These are phyloP conservation scores for Peribatodes rhomboidaria DNA, from an alignment of 2,888 invertebrate species.

Conservation along the genomic window DNA sequence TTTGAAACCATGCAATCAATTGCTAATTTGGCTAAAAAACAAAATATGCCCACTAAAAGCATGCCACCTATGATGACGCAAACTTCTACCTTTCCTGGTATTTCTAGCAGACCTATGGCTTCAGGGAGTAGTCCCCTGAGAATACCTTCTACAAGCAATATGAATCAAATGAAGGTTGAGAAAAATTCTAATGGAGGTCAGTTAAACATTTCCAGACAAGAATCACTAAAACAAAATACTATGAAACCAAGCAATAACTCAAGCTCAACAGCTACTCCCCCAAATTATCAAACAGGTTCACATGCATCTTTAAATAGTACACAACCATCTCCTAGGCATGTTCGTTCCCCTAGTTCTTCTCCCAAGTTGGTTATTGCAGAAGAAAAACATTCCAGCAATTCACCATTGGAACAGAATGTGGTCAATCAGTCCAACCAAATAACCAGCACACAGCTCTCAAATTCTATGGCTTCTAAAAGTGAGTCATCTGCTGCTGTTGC, in stretches of 20 bases:
- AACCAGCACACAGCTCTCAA: constrained; percentile 74
- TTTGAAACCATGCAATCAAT: constrained; percentile 85
- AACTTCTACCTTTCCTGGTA: constrained; percentile 66
- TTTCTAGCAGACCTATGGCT: constrained; percentile 65
- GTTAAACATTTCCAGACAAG: constrained; percentile 63
- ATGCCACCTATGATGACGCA: constrained; percentile 65
- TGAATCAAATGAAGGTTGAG: constrained; percentile 72
- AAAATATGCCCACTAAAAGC: constrained; percentile 72
- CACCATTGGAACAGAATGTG: constrained; percentile 64
- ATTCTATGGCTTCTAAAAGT: constrained; percentile 63
- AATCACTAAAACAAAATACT: constrained; percentile 62
- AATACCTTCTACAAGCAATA: constrained; percentile 68
- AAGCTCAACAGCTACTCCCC: constrained; percentile 61
- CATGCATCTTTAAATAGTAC: constrained; percentile 64
- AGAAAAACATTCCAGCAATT: constrained; percentile 73
- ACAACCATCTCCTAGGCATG: constrained; percentile 79
- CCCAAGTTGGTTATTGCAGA: constrained; percentile 84
- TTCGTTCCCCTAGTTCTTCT: constrained; percentile 83
- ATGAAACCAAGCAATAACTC: constrained; percentile 60
- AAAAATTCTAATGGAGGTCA: constrained; percentile 63
- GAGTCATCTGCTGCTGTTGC: constrained; percentile 68
- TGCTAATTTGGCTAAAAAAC: constrained; percentile 82
- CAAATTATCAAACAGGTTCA: constrained; percentile 64
- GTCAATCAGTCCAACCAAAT: constrained; percentile 79
- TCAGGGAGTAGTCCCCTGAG: constrained; percentile 65